Conservation (phyloP, 2,113 vertebrate genomes). For the Hydrochoerus hydrochaeris region DNA sequence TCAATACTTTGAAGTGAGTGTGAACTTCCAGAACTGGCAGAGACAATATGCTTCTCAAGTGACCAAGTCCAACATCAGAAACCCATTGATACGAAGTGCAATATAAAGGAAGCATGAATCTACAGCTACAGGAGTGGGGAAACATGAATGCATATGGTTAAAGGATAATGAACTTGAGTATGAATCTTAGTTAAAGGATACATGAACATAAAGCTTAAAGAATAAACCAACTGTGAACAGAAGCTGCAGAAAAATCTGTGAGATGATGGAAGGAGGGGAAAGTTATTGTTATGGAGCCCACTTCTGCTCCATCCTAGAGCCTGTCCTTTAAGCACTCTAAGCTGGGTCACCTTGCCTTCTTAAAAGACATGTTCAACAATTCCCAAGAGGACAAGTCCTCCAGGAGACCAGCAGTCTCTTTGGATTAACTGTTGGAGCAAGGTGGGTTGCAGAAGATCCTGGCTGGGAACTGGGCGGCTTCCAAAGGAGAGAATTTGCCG, state of each 20-base stretch:
- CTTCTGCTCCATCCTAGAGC: not conserved
- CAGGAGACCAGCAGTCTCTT: not conserved
- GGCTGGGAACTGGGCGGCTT: not conserved
- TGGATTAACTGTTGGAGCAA: not conserved
- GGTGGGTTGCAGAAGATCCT: not conserved
- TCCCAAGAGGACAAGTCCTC: not conserved
- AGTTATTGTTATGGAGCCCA: not conserved
- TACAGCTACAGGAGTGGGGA: no score
- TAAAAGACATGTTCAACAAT: not conserved
- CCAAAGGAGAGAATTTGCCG: not conserved
- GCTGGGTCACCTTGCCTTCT: not conserved
- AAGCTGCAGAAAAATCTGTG: no score
- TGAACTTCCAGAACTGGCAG: not conserved
- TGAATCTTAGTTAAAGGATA: not conserved
- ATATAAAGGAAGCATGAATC: fast-evolving
- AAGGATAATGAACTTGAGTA: not conserved
- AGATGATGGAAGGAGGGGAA: not conserved
- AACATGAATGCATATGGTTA: not conserved
- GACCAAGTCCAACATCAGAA: not conserved
- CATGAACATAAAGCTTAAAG: not conserved
- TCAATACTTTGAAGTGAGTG: fast-evolving
- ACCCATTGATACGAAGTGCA: not conserved
- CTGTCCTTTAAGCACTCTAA: no score
- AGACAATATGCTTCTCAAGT: not conserved
- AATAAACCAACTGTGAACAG: not conserved